Evolutionary conservation across 2,113 vertebrate species (phyloP), one percentile per base, ranked within the genome.

Genomic region (Stegostoma tigrinum): DNA sequence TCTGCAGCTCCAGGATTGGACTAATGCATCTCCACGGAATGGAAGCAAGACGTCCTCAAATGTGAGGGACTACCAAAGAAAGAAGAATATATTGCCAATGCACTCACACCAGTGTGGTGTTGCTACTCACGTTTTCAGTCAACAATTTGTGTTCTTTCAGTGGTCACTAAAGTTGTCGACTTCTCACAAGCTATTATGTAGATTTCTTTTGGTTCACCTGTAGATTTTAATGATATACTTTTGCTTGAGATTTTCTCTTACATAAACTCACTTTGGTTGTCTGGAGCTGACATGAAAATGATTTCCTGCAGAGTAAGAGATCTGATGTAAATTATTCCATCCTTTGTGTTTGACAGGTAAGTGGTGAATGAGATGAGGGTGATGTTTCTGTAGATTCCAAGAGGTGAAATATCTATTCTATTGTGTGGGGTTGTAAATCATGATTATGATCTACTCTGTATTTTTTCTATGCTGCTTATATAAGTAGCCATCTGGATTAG

Each of bases 251-350:
- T 38, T 80, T 80, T 80, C 75, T 89, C 10, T 55, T 55, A 14
- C 24, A 89, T 48, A 55, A 89, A 12, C 23, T 27, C 24, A 27
- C 85, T 27, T 89, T 89, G 45, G 24, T 55, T 55, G 8, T 45
- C 10, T 55, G 24, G 52, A 24, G 0, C 23, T 55, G 23, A 55
- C 21, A 24, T 55, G 24, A 27, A 89, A 89, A 89, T 89, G 48
- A 24, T 27, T 55, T 55, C 7, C 45, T 89, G 27, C 17, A 23
- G 23, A 89, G 45, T 19, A 48, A 30, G 8, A 61, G 8, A 89
- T 61, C 86, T 89, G 61, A 89, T 89, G 86, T 89, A 89, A 48
- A 55, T 89, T 55, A 89, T 89, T 89, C 42, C 55, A 27, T 89
- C 45, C 86, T 89, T 48, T 27, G 55, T 61, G 30, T 8, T 89